phyloP scores from a whole-genome alignment of 2,113 vertebrate genomes.

The Callionymus lyra region DNA sequence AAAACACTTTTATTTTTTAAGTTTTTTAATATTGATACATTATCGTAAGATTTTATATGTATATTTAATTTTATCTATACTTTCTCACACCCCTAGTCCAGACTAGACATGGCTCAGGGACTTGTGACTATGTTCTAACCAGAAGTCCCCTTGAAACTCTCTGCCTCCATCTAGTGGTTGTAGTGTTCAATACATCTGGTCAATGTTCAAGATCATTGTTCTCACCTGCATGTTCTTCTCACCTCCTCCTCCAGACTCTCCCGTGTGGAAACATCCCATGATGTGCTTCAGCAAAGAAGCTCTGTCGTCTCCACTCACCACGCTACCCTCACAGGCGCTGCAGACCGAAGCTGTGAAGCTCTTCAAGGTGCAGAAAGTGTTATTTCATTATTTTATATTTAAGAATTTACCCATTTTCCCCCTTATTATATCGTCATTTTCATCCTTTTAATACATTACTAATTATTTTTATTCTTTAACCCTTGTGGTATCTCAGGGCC shows the following conservation, averaged over 20 bases:
- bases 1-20: too few species aligned
- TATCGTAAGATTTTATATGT: too few species aligned
- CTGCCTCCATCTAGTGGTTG: too few species aligned
- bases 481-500: too few species aligned
- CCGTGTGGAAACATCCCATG: slow-evolving; percentile 85
- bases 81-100: too few species aligned
- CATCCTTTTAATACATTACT: background rate
- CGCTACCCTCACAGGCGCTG: slow-evolving; percentile 88
- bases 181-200: background rate
- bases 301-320: slow-evolving; percentile 84
- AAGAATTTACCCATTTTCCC: background rate
- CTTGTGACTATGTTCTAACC: too few species aligned
- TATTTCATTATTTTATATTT: too few species aligned
- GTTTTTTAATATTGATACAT: too few species aligned
- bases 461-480: background rate
- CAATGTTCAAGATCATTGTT: too few species aligned
- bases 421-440: background rate
- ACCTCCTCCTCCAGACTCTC: slow-evolving; percentile 68
- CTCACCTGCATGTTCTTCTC: background rate
- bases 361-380: slow-evolving; percentile 82
- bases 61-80: too few species aligned
- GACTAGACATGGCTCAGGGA: too few species aligned
- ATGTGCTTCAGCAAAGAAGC: slow-evolving; percentile 94
- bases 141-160: too few species aligned
- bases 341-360: slow-evolving; percentile 96